Evolutionary conservation across 2,113 vertebrate species (phyloP).

Genomic region (Pterocles gutturalis): DNA sequence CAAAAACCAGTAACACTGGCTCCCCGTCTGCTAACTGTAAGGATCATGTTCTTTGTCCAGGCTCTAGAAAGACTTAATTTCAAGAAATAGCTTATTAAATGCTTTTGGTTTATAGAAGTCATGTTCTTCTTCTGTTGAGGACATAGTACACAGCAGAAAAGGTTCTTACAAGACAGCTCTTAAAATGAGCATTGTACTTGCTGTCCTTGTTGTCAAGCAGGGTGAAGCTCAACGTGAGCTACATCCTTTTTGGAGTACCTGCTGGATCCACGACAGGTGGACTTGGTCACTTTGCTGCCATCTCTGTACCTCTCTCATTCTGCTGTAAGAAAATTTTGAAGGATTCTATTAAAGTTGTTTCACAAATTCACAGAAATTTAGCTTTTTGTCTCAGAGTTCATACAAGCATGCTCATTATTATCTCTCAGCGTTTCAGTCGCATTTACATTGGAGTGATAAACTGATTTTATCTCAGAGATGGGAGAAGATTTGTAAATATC

Average conservation of each 20-base stretch:
- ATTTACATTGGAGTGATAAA: neutral
- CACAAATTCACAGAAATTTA: neutral
- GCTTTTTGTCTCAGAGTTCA: neutral
- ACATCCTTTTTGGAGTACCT: neutral
- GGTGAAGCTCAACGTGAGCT: neutral
- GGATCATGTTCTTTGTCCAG: neutral
- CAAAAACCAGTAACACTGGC: neutral
- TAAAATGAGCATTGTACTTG: neutral
- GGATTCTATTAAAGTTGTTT: neutral
- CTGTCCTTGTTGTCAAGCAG: neutral
- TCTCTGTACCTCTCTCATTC: neutral
- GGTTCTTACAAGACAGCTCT: neutral
- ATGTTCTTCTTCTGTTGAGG: neutral
- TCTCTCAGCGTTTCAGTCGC: neutral
- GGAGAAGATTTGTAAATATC: neutral
- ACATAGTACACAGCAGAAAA: neutral
- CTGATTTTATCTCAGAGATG: neutral
- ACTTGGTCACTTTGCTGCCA: neutral
- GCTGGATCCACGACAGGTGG: neutral
- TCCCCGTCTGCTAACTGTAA: neutral
- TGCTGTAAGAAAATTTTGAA: neutral
- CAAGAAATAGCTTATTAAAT: neutral
- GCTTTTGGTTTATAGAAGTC: neutral
- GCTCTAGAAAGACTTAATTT: neutral
- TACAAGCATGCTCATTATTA: neutral